phyloP scores from a whole-genome alignment of 2,113 vertebrate species.

The Lepidothrix coronata region DNA sequence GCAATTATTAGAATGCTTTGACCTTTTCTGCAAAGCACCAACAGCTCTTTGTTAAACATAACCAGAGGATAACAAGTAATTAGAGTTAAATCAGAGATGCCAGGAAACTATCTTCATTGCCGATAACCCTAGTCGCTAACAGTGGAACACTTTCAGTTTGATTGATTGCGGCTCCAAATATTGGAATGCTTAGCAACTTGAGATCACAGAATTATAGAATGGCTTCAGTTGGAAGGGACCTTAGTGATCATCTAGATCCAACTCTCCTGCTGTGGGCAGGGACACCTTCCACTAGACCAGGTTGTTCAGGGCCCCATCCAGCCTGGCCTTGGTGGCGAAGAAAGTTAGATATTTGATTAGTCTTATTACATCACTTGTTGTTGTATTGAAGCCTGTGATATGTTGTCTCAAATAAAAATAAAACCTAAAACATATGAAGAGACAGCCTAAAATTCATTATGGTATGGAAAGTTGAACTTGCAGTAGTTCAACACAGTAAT shows the following conservation, averaged over 20 bases:
- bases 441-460: not conserved
- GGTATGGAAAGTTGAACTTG: not conserved
- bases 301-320: not conserved
- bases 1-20: not conserved
- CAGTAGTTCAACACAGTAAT: not conserved
- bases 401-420: not conserved
- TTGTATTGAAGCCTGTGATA: not conserved
- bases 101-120: not conserved
- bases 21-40: not conserved
- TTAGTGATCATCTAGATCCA: not conserved
- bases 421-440: not conserved
- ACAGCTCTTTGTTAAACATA: conserved; percentile 15
- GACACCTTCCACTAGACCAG: not conserved
- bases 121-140: not conserved
- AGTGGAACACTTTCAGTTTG: not conserved
- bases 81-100: conserved; percentile 20
- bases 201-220: not conserved
- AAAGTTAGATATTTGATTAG: not conserved
- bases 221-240: not conserved
- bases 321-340: not conserved
- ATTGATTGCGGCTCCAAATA: not conserved
- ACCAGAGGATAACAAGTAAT: conserved; percentile 12
- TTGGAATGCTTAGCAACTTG: not conserved
- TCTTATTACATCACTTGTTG: not conserved
- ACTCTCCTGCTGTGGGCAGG: not conserved